Evolutionary conservation across 2,797 vertebrate genomes (phyloP), one percentile per base, ranked within the genome.

Genomic region (Philypnodon macrostomus): DNA sequence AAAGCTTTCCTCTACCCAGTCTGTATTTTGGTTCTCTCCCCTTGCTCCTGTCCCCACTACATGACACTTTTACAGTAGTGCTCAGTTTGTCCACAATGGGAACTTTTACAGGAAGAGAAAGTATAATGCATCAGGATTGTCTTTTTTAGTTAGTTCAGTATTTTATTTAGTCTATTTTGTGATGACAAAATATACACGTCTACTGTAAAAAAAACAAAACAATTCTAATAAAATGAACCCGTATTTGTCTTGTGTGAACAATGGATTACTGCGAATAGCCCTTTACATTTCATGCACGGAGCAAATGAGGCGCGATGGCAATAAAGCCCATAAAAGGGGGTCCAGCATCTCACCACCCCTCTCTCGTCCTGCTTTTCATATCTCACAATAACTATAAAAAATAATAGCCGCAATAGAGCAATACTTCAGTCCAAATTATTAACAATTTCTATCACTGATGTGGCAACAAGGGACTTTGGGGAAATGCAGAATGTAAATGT

Each of bases 341-440:
- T 30, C 15, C 41, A 30, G 1, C 14, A 27, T 27, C 14, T 10
- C 15, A 26, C 14, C 26, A 10, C 16, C 39, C 39, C 14, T 4
- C 21, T 3, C 18, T 18, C 27, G 1, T 11, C 26, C 27, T 7
- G 16, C 23, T 16, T 7, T 24, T 40, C 18, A n/a, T n/a, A 18
- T 13, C 15, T 30, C 41, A 5, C 14, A 10, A 15, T 41, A 41
- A 26, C 21, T 14, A 8, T 14, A 13, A 40, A 16, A 41, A 27
- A 41, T 27, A 16, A 41, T 16, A n/a, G n/a, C 39, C 11, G 8
- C 9, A 41, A 26, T 27, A 42, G 13, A 27, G 39, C 15, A 10
- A 42, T 42, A 42, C 39, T 27, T 42, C 39, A 42, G 23, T 16
- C 14, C 39, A 29, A 42, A 42, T 27, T 16, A 42, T 27, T 11